phyloP scores from a whole-genome alignment of 2,797 vertebrate genomes.

The Staurois parvus region DNA sequence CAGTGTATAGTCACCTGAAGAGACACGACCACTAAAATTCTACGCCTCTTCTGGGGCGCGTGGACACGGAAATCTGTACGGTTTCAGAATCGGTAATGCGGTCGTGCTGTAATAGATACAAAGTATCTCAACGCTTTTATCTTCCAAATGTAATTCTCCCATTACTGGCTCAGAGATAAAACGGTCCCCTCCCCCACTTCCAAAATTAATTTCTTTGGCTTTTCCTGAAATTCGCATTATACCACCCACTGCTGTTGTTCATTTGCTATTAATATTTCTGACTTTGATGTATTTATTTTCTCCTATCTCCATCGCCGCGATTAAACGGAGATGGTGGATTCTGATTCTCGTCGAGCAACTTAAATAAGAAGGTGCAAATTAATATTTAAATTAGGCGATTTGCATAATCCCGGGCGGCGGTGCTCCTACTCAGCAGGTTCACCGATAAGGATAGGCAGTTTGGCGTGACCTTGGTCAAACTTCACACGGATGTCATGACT shows the following conservation, averaged over 20 bases:
- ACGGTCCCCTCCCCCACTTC: not conserved
- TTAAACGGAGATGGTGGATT: not conserved
- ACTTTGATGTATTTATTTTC: slow-evolving; percentile 20
- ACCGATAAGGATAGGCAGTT: not conserved
- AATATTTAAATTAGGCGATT: slow-evolving; percentile 9
- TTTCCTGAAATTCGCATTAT: slow-evolving; percentile 10
- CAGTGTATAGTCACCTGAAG: too few relatives aligned
- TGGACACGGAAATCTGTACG: too few relatives aligned
- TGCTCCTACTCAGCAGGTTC: not conserved
- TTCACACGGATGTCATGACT: too few relatives aligned
- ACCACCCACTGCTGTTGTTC: slow-evolving; percentile 19
- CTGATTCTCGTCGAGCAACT: not conserved
- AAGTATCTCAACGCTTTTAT: too few relatives aligned
- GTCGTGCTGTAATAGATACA: too few relatives aligned
- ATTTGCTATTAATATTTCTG: not conserved
- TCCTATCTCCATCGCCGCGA: not conserved
- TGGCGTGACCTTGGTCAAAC: not conserved
- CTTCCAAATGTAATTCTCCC: not conserved
- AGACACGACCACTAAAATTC: too few relatives aligned
- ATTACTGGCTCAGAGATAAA: not conserved
- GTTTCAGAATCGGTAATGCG: too few relatives aligned
- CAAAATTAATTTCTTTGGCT: not conserved
- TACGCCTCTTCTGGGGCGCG: too few relatives aligned
- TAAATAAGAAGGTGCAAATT: slow-evolving; percentile 3
- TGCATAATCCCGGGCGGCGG: slow-evolving; percentile 1